Conservation (phyloP, 2,113 vertebrate genomes). For the Aldabrachelys gigantea region DNA sequence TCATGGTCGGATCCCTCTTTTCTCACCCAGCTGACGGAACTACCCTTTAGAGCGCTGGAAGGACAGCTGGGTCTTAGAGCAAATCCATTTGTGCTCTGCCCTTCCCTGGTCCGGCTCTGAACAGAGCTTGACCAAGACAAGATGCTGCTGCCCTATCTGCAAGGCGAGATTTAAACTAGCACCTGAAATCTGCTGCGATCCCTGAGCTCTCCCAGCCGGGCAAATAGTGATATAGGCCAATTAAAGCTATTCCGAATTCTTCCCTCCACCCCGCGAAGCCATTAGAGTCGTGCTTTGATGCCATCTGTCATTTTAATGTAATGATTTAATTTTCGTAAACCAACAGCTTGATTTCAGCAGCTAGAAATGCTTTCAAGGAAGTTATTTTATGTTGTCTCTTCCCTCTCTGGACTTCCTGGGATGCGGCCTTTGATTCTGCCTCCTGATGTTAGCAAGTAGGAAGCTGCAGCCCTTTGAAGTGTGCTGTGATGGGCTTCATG, state of each 20-base stretch:
- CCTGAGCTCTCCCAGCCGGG: neutral
- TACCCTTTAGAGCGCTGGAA: neutral
- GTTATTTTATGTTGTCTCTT: slow-evolving; percentile 1
- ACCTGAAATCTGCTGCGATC: accelerated
- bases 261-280: accelerated
- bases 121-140: neutral
- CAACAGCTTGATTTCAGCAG: neutral
- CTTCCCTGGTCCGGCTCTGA: accelerated
- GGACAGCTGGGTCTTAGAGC: neutral
- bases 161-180: neutral
- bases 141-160: too few relatives aligned
- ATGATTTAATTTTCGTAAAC: neutral
- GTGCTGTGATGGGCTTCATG: neutral
- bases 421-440: slow-evolving; percentile 15
- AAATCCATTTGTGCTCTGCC: neutral
- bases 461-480: slow-evolving; percentile 38
- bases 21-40: neutral
- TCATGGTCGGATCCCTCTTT: neutral
- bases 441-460: slow-evolving; percentile 24
- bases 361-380: neutral
- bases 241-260: neutral
- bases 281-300: accelerated
- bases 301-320: accelerated
- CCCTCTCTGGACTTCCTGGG: slow-evolving; percentile 15
- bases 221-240: neutral